phyloP scores from a whole-genome alignment of 1,140 invertebrate genomes.

The Meloidogyne exigua region DNA sequence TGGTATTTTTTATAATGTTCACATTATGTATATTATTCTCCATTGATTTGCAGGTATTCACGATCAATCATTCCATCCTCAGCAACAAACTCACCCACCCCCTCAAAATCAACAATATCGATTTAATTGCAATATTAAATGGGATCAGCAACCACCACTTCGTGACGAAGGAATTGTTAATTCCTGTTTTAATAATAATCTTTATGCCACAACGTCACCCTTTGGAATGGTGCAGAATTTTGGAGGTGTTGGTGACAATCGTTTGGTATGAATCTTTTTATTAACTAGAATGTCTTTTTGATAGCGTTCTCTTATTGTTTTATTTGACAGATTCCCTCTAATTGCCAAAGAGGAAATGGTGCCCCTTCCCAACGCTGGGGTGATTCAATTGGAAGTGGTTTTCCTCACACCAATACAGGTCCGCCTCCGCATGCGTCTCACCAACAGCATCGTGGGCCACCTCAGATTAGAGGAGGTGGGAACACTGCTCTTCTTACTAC shows the following conservation, averaged over 20 bases:
- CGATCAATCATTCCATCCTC: conserved; percentile 4
- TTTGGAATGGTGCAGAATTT: neutral
- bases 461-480: conserved; percentile 3
- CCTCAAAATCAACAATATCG: neutral
- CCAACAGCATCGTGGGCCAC: conserved; percentile 7
- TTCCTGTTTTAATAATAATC: neutral
- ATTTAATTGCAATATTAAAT: conserved; percentile 10
- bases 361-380: neutral
- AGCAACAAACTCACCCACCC: neutral
- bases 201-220: neutral
- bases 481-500: neutral
- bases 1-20: neutral
- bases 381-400: neutral
- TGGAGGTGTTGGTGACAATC: neutral
- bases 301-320: neutral
- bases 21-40: neutral
- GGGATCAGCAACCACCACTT: conserved; percentile 13
- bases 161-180: neutral
- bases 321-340: neutral
- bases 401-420: neutral
- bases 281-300: neutral
- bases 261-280: neutral
- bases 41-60: neutral
- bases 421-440: neutral
- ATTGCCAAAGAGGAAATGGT: neutral